Percentiles rank a stretch among this genome's conserved stretches.
phyloP scores from a whole-genome alignment of 1,140 invertebrate species.

The Bombus difficillimus region DNA sequence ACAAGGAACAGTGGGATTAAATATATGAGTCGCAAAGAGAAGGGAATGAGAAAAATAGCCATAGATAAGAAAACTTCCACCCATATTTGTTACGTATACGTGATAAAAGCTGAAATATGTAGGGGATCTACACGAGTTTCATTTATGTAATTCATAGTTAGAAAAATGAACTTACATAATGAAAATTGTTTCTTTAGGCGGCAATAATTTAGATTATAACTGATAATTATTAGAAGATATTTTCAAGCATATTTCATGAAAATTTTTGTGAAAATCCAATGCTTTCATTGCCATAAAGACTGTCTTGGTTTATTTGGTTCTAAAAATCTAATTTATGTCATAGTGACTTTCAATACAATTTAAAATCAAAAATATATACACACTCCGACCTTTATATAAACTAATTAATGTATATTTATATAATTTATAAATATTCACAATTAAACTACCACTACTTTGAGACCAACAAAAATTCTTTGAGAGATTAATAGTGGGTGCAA shows the following conservation, averaged over 20 bases:
- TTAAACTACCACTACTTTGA: neutral
- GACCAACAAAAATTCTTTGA: neutral
- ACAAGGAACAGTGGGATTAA: neutral
- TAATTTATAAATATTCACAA: too few species aligned
- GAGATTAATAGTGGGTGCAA: neutral
- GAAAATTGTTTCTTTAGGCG: neutral
- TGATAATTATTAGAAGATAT: neutral
- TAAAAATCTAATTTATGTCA: neutral
- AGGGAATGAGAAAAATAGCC: neutral
- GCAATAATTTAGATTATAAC: neutral
- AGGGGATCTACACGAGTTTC: neutral
- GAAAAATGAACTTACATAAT: neutral
- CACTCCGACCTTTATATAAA: neutral
- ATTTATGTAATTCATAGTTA: neutral
- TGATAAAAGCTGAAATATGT: neutral
- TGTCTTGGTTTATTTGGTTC: too few species aligned
- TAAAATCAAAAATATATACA: neutral
- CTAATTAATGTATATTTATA: neutral
- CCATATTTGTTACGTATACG: neutral
- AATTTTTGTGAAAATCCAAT: too few species aligned
- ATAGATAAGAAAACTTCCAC: neutral
- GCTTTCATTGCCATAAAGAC: too few species aligned
- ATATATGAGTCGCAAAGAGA: neutral
- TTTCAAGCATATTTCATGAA: neutral
- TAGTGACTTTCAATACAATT: neutral